Conservation (phyloP, 2,888 invertebrate genomes). For the Xestia rhomboidea region DNA sequence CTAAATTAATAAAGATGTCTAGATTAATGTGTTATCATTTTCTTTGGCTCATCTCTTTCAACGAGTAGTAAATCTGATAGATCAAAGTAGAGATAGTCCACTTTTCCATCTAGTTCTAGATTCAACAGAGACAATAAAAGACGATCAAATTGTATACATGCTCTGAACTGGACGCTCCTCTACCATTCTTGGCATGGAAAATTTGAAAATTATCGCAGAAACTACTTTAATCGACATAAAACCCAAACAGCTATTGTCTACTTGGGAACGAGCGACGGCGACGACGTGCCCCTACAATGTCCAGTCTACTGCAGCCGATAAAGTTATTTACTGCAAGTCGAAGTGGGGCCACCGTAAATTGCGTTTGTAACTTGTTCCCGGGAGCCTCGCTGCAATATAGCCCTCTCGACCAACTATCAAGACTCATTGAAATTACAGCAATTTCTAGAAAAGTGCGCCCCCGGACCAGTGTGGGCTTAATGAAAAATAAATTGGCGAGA, state of each 20-base stretch:
- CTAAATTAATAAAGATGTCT: not conserved
- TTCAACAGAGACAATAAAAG: not conserved
- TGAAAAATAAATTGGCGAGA: slow-evolving; percentile 49
- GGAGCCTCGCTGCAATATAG: slow-evolving; percentile 78
- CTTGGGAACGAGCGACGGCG: slow-evolving; percentile 30
- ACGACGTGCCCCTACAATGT: slow-evolving; percentile 66
- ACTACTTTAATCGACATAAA: slow-evolving; percentile 25
- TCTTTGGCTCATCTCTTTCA: not conserved
- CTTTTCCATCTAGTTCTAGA: not conserved
- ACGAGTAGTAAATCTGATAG: not conserved
- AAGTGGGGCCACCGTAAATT: slow-evolving; percentile 83
- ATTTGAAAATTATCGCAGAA: slow-evolving; percentile 7
- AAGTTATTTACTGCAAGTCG: slow-evolving; percentile 84
- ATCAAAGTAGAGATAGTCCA: not conserved
- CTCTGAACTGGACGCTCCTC: not conserved
- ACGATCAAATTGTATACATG: not conserved
- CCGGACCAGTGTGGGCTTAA: slow-evolving; percentile 31
- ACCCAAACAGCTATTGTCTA: slow-evolving; percentile 30
- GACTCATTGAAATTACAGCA: slow-evolving; percentile 63
- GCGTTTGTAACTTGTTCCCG: slow-evolving; percentile 82
- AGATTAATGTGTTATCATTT: not conserved
- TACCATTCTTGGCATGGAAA: not conserved
- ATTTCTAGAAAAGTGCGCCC: slow-evolving; percentile 55
- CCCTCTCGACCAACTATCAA: slow-evolving; percentile 67
- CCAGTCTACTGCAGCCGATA: slow-evolving; percentile 79